Evolutionary conservation across 2,113 vertebrate genomes (phyloP), one percentile per base, ranked within the genome.

Genomic region (Anolis sagrei): DNA sequence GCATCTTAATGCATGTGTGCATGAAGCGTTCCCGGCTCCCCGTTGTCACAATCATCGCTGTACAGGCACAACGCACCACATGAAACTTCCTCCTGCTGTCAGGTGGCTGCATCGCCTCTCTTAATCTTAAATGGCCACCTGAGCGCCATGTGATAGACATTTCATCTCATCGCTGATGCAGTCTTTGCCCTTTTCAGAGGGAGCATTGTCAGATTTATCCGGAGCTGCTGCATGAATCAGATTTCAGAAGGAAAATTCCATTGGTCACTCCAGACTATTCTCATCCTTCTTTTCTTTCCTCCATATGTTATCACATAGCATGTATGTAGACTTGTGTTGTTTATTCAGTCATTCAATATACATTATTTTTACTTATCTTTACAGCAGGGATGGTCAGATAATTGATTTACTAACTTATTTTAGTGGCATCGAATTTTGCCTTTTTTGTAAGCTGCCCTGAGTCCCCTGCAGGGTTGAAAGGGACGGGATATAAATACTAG

Each of bases 61-160:
- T 5, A 87, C 89, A 85, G 81, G 19, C 82, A 90, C 86, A 88
- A 5, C 64, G 87, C 81, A n/a, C 93, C 21, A 2, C 86, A 6
- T 88, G 90, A 85, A 86, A 87, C 79, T 88, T 93, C 87, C 87
- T 89, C 92, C 79, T 88, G 81, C 84, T 87, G 82, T 69, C 90
- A 32, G 7, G 83, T 51, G 85, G 89, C 87, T 89, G 68, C 21
- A 88, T 84, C 66, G 89, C 84, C 86, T 88, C 72, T 84, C 90
- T 92, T 94, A 94, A 92, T 94, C 91, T 48, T 54, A 90, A 95
- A 91, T 91, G 91, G 87, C 93, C 93, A 91, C 79, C 89, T 87
- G 89, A 92, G 77, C 34, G 74, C 44, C 93, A 86, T 84, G 79
- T 75, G 86, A 92, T 32, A 89, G 90, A 88, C 83, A 58, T 87